Conservation (phyloP, 2,797 vertebrate genomes). For the Perodicticus potto region DNA sequence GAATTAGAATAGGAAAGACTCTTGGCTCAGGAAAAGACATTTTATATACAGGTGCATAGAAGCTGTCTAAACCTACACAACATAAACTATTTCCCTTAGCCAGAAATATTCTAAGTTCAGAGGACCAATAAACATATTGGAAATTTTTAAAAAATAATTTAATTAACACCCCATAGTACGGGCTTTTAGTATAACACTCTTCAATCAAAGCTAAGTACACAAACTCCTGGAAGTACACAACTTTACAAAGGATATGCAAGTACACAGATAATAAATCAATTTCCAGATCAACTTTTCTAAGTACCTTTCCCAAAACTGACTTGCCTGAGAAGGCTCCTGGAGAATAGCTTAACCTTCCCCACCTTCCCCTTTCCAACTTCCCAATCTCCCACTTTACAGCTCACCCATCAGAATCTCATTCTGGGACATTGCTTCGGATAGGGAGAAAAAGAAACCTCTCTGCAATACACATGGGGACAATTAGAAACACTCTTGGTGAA, state of each 20-base stretch:
- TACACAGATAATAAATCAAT: not conserved
- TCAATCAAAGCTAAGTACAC: not conserved
- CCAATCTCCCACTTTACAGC: not conserved
- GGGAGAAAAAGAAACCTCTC: not conserved
- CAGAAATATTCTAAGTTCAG: conserved; percentile 40
- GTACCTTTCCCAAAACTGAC: not conserved
- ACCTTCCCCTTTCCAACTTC: not conserved
- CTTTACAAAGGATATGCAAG: not conserved
- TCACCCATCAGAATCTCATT: not conserved
- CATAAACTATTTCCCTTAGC: conserved; percentile 26
- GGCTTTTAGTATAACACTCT: not conserved
- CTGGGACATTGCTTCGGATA: not conserved
- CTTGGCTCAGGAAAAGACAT: not conserved
- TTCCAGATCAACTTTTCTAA: not conserved
- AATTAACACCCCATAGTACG: not conserved
- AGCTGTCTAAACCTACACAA: conserved; percentile 32
- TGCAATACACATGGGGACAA: not conserved
- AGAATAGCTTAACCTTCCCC: not conserved
- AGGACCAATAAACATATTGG: not conserved
- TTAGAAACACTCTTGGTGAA: not conserved
- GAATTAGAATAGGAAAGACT: conserved; percentile 28
- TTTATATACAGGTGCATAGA: not conserved
- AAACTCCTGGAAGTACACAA: not conserved
- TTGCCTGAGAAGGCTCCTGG: not conserved
- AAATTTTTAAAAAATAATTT: not conserved